Conservation (phyloP, 2,113 vertebrate genomes). For the Entosphenus tridentatus region DNA sequence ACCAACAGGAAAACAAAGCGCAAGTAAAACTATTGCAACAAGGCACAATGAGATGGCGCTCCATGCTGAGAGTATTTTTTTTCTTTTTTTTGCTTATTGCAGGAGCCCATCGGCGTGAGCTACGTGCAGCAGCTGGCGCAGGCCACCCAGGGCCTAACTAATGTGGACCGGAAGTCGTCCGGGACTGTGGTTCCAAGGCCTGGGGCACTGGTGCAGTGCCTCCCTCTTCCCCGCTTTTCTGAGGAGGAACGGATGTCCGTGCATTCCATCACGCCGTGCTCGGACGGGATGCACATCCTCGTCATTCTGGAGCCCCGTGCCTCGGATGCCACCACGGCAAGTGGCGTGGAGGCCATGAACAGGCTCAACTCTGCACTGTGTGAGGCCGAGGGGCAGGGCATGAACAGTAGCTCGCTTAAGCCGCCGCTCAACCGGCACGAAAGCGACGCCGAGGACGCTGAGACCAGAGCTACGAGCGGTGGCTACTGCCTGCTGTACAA, state of each 20-base stretch:
- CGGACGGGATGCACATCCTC: slow-evolving; percentile 78
- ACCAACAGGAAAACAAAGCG: too few species aligned
- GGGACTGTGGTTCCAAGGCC: slow-evolving; percentile 65
- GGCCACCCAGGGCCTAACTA: slow-evolving; percentile 16
- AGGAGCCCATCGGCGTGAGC: slow-evolving; percentile 74
- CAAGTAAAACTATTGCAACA: too few species aligned
- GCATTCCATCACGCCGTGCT: slow-evolving; percentile 83
- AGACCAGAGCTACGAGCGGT: slow-evolving; percentile 46
- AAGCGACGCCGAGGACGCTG: slow-evolving; percentile 16
- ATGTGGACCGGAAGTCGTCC: slow-evolving; percentile 77
- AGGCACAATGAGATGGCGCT: too few species aligned
- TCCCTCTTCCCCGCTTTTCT: slow-evolving; percentile 72
- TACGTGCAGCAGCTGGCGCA: slow-evolving; percentile 98
- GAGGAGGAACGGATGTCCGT: slow-evolving; percentile 87
- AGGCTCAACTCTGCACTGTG: slow-evolving; percentile 81
- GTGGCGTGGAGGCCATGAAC: slow-evolving; percentile 97
- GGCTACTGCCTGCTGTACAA: slow-evolving; percentile 89
- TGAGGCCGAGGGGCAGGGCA: slow-evolving; percentile 6
- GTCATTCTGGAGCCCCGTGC: slow-evolving; percentile 61
- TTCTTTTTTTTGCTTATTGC: slow-evolving; percentile 25
- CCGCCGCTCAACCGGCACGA: neutral
- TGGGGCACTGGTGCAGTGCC: slow-evolving; percentile 74
- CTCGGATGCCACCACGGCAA: slow-evolving; percentile 61
- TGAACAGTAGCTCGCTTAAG: neutral
- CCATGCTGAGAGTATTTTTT: too few species aligned